A percentile compares a stretch with the other conserved stretches of the same genome.
Conservation (phyloP, 2,797 vertebrate species). For the Hydrolagus colliei region DNA sequence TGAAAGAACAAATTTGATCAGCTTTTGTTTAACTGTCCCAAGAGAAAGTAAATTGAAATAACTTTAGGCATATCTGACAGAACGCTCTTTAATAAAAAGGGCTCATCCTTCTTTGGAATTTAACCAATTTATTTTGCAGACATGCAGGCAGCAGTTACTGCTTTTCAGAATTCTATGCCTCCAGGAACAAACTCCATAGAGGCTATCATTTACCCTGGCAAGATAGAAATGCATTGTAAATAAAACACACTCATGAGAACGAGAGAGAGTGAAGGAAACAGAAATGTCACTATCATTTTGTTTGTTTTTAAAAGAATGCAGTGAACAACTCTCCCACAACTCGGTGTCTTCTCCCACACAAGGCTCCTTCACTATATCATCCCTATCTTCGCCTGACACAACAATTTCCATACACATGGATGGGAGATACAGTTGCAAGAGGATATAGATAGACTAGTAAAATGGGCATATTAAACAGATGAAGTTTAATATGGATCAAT, state of each 20-base stretch:
- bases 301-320: too few relatives aligned
- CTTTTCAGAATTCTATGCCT: not conserved
- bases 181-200: not conserved
- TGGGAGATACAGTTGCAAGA: too few relatives aligned
- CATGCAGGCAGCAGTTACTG: not conserved
- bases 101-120: not conserved
- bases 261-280: too few relatives aligned
- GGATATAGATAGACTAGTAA: too few relatives aligned
- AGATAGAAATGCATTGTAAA: not conserved
- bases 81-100: not conserved
- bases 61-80: not conserved
- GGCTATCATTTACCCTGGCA: not conserved
- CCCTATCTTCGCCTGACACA: too few relatives aligned
- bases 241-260: not conserved
- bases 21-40: not conserved
- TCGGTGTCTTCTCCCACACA: too few relatives aligned
- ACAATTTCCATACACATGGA: too few relatives aligned
- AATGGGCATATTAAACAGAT: too few relatives aligned
- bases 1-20: not conserved
- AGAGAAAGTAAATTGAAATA: not conserved
- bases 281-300: not conserved
- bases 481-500: too few relatives aligned
- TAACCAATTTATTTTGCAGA: not conserved
- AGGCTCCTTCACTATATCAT: too few relatives aligned
- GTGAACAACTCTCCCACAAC: too few relatives aligned